phyloP scores from a whole-genome alignment of 2,797 vertebrate species.

The Limosa lapponica region DNA sequence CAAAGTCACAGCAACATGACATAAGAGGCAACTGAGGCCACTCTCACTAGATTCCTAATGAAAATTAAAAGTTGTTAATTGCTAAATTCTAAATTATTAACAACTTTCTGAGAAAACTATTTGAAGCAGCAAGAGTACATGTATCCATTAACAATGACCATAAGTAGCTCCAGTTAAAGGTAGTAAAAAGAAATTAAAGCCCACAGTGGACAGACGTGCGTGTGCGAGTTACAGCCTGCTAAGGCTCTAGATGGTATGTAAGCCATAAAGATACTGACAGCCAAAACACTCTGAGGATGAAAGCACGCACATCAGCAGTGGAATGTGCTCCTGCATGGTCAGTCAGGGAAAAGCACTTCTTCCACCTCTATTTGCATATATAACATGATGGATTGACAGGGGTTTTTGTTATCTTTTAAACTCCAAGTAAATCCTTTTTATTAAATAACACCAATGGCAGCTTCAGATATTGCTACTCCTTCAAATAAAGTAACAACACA shows the following conservation, averaged over 20 bases:
- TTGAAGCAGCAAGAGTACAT: background rate
- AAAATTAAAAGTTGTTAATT: background rate
- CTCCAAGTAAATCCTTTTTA: background rate
- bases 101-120: background rate
- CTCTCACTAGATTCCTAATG: background rate
- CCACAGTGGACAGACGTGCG: background rate
- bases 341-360: background rate
- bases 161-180: background rate
- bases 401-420: background rate
- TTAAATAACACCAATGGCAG: background rate
- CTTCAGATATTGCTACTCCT: background rate
- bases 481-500: background rate
- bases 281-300: background rate
- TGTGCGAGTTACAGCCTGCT: background rate
- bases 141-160: background rate
- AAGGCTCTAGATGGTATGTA: background rate
- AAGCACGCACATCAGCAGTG: background rate
- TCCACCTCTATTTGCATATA: background rate
- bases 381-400: background rate
- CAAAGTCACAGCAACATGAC: background rate
- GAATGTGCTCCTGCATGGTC: conserved; percentile 13
- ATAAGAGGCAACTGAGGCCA: background rate
- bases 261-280: background rate
- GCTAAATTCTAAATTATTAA: background rate
- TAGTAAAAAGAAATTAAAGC: background rate